Base-by-base conservation (phyloP, 1,140 invertebrate species). In the Palaemon carinicauda region DNA sequence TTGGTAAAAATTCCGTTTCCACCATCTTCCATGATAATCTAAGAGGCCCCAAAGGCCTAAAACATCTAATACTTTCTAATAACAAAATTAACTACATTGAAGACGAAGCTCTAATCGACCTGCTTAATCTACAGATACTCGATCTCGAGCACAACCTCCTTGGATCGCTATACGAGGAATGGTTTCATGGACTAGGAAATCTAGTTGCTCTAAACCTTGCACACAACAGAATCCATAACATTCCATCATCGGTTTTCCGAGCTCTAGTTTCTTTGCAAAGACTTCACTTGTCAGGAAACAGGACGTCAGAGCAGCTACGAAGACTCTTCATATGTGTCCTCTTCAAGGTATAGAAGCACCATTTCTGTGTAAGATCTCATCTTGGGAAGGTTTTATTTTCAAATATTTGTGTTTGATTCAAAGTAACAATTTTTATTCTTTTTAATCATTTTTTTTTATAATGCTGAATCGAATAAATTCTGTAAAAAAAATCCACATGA, bases 201-300 rank as follows among this genome's bases (percentile, higher is more conserved):
- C 52, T 90, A 9, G 41, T 89, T 31, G 83, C 82, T 14, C 81
- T 91, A 12, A 86, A 90, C 50, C 71, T 91, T 10, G 87, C 89
- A 19, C 87, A 90, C 56, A 91, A 91, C 75, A 31, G 89, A 33
- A 90, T 91, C 33, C 88, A 91, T 41, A 90, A 90, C 52, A 74
- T 91, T 0, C 90, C 89, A 54, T 87, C 89, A 9, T 89, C 88
- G 2, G 87, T 89, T 41, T 91, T 91, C 85, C 53, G 89, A 0
- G 77, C 87, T 21, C 89, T 91, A 1, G 29, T 29, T 14, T 79
- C 80, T 17, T 79, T 91, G 19, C 73, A 82, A 27, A 53, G 71
- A 5, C 88, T 91, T 3, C 87, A 77, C 24, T 77, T 91, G 9
- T 82, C 87, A 12, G 89, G 89, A 0, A 91, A 91, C 77, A 80